A percentile compares a stretch with the other conserved stretches of the same genome.
Conservation (phyloP, 2,113 vertebrate genomes). For the Carlito syrichta region DNA sequence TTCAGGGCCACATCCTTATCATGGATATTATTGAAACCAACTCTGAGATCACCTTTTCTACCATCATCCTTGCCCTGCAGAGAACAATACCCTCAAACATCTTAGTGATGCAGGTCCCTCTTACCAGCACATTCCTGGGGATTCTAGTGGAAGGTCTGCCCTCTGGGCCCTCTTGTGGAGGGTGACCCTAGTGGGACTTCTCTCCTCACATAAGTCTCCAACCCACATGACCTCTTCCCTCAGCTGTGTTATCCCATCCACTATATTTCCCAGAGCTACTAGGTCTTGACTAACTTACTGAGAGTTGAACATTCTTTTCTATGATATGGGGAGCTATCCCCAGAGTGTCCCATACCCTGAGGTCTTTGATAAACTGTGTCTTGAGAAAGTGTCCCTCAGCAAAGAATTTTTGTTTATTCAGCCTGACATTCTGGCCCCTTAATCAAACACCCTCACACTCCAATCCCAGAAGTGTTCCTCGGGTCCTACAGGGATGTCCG, state of each 20-base stretch:
- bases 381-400: not conserved
- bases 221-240: not conserved
- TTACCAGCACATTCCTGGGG: too few relatives aligned
- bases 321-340: not conserved
- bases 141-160: too few relatives aligned
- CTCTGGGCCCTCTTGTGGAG: not conserved
- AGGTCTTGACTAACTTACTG: not conserved
- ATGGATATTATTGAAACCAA: not conserved
- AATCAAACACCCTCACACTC: not conserved
- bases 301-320: not conserved
- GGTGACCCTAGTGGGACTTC: not conserved
- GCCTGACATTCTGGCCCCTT: not conserved
- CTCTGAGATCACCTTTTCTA: not conserved
- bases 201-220: too few relatives aligned
- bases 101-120: too few relatives aligned
- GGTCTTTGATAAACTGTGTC: not conserved
- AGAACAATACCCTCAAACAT: not conserved
- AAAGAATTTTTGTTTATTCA: not conserved
- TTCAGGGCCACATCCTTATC: not conserved
- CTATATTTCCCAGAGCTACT: not conserved
- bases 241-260: too few relatives aligned
- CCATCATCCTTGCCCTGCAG: not conserved
- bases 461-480: not conserved
- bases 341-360: too few relatives aligned
- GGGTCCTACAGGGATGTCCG: too few relatives aligned